phyloP scores from a whole-genome alignment of 2,797 vertebrate genomes.

The Coccyzus lansbergi region DNA sequence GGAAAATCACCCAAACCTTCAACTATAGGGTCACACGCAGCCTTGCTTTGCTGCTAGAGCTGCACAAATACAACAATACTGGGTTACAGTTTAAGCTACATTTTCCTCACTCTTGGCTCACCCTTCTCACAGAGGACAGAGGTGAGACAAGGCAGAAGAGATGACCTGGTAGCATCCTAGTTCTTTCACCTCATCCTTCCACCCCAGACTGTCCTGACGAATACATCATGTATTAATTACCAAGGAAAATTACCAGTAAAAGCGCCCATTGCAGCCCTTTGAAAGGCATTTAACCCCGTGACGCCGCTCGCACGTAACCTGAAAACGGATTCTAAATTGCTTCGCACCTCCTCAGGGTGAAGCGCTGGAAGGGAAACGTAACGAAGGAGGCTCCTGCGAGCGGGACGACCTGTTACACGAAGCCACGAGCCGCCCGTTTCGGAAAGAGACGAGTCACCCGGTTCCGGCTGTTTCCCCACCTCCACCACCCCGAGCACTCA shows the following conservation, averaged over 20 bases:
- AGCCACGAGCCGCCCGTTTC: accelerated
- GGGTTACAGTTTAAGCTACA: background rate
- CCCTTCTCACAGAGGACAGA: background rate
- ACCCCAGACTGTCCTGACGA: background rate
- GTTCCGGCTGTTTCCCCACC: too few species aligned
- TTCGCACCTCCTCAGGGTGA: background rate
- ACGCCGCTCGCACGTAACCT: background rate
- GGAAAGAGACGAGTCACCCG: background rate
- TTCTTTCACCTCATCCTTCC: background rate
- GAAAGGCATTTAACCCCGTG: background rate
- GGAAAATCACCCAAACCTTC: background rate
- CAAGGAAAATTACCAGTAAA: background rate
- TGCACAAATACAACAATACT: background rate
- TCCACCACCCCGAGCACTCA: background rate
- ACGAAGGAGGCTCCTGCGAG: background rate
- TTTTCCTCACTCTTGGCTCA: background rate
- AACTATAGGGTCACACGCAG: background rate
- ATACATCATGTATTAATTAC: background rate
- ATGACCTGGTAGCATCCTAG: background rate
- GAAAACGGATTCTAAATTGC: background rate
- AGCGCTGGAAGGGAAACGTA: background rate
- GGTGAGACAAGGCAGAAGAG: background rate
- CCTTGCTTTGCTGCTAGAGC: background rate
- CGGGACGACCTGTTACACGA: accelerated
- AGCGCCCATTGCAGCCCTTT: background rate